Percentiles rank a stretch among this genome's conserved stretches.
phyloP scores from a whole-genome alignment of 1,140 invertebrate species.

The Ceratosolen fusciceps region DNA sequence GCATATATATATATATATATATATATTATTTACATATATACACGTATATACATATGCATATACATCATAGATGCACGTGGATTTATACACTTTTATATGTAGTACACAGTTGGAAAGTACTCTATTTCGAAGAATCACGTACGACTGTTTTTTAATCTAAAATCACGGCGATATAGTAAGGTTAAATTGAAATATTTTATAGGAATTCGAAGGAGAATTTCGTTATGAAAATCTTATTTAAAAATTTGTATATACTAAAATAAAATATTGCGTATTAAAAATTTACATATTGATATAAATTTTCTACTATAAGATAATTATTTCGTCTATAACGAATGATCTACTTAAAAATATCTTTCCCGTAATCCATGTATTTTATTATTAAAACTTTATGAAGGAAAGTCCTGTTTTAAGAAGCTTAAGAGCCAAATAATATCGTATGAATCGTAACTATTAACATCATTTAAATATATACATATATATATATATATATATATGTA shows the following conservation, averaged over 20 bases:
- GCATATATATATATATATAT: not conserved
- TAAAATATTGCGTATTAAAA: too few relatives aligned
- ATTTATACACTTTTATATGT: not conserved
- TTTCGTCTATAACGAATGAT: conserved; percentile 8
- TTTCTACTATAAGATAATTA: not conserved
- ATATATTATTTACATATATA: not conserved
- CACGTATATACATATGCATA: not conserved
- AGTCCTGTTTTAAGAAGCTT: too few relatives aligned
- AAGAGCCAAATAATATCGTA: too few relatives aligned
- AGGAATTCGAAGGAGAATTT: too few relatives aligned
- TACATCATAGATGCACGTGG: not conserved
- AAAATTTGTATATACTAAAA: too few relatives aligned
- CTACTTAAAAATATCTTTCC: not conserved
- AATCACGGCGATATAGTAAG: not conserved
- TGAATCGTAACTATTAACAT: too few relatives aligned
- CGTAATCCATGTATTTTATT: not conserved
- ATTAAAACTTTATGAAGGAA: too few relatives aligned
- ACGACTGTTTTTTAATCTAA: not conserved
- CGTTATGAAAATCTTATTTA: too few relatives aligned
- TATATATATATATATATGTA: too few relatives aligned
- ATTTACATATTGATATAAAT: too few relatives aligned
- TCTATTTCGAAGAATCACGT: not conserved
- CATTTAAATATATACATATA: too few relatives aligned
- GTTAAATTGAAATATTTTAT: not conserved
- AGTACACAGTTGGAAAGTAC: conserved; percentile 1